Evolutionary conservation across 2,888 invertebrate genomes (phyloP).

Genomic region (Polylopha cassiicola): DNA sequence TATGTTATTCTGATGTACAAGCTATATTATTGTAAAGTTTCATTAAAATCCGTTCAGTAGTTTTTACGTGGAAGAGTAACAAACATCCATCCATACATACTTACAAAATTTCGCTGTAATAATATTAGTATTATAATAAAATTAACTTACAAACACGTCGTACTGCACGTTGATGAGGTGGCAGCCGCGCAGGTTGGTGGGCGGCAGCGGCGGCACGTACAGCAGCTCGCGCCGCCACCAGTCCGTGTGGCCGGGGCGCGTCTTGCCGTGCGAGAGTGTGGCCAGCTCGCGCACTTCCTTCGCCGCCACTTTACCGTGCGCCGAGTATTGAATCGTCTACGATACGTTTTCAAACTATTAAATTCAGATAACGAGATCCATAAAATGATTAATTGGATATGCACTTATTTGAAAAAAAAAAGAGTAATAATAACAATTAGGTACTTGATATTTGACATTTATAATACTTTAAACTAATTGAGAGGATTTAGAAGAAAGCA

Average conservation of each 20-base stretch:
- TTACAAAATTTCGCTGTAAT: background rate
- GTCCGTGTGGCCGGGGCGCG: constrained; percentile 87
- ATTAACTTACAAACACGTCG: constrained; percentile 89
- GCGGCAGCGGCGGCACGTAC: constrained; percentile 95
- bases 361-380: background rate
- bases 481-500: no score
- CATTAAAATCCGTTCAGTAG: no score
- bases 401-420: no score
- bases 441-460: no score
- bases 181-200: constrained; percentile 95
- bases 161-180: constrained; percentile 95
- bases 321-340: constrained; percentile 92
- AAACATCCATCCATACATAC: no score
- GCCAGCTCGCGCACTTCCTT: constrained; percentile 92
- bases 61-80: no score
- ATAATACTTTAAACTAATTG: no score
- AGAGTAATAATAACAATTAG: no score
- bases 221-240: constrained; percentile 93
- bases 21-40: no score
- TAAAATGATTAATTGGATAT: background rate
- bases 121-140: background rate
- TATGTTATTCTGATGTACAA: no score
- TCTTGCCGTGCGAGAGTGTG: constrained; percentile 86
- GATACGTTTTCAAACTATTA: constrained; percentile 14
- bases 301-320: constrained; percentile 90